Base-by-base conservation (phyloP, 1,140 invertebrate genomes). In the Heliconius hermathena region DNA sequence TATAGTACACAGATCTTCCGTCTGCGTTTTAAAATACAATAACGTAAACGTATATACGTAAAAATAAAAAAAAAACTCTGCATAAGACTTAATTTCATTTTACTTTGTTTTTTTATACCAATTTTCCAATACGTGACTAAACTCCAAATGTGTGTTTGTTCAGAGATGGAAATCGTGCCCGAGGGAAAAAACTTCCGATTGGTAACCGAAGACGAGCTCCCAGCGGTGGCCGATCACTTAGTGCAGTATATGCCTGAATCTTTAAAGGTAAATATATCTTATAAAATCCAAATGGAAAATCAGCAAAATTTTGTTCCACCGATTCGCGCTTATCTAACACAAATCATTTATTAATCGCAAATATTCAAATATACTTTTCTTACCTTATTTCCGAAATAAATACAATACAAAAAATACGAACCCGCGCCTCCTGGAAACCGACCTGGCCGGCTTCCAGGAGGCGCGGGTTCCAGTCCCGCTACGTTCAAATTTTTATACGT, bases 161-260 rank as follows among this genome's bases (percentile, higher is more conserved):
- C 93, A 97, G 96, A 96, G 95, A 97, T 97, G 97, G 96, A 96
- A 96, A 96, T 97, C 95, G 95, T 96, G 95, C 95, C 96, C 90
- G 96, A 97, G 95, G 97, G 97, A 91, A 97, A 96, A 95, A 97
- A 97, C 95, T 98, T 98, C 95, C 97, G 97, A 96, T 96, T 97
- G 95, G 96, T 97, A 88, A 95, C 96, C 94, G 96, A 97, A 96
- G 96, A 97, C 89, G 97, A 97, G 95, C 96, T 97, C 94, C 96
- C 97, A 89, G 96, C 96, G 91, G 96, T 97, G 87, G 95, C 97
- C 93, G 96, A 97, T 90, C 95, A 96, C 90, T 95, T 98, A 87
- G 96, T 96, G 87, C 95, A 96, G 94, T 97, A 96, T 95, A 95
- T 97, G 93, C 97, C 97, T 85, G 96, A 97, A 94, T 97, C 97